Evolutionary conservation across 2,113 vertebrate genomes (phyloP).

Genomic region (Serranochromis macrocephalus): DNA sequence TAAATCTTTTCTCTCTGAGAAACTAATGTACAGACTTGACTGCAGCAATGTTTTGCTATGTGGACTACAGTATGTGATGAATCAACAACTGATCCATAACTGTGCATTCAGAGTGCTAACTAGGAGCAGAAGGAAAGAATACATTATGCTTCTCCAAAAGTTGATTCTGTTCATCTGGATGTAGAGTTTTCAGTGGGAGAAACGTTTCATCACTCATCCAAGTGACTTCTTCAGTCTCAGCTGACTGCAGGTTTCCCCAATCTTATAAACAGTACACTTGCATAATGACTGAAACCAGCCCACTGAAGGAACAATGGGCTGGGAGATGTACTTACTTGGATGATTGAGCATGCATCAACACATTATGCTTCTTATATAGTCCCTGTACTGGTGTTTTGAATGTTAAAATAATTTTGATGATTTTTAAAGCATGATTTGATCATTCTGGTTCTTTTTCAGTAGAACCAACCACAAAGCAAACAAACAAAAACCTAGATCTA

Average conservation of each 20-base stretch:
- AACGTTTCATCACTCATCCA: not conserved
- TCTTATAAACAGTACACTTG: not conserved
- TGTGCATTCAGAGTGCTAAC: not conserved
- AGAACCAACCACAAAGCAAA: not conserved
- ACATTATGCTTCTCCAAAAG: not conserved
- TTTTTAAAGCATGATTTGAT: not conserved
- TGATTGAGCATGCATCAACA: not conserved
- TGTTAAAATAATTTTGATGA: not conserved
- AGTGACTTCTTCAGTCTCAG: not conserved
- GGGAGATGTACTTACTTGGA: not conserved
- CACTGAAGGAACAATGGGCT: not conserved
- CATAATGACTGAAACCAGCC: not conserved
- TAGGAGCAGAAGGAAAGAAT: not conserved
- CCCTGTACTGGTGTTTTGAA: not conserved
- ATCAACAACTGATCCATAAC: not conserved
- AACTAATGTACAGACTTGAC: not conserved
- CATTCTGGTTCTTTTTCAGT: not conserved
- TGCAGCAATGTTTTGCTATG: not conserved
- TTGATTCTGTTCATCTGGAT: not conserved
- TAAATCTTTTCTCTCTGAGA: not conserved
- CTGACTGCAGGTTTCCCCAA: not conserved
- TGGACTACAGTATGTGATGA: not conserved
- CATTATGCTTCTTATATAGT: not conserved
- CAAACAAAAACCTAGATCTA: not conserved
- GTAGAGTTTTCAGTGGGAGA: not conserved